Percentiles rank a stretch among this genome's conserved stretches.
These are phyloP conservation scores for Phalacrocorax aristotelis DNA, from an alignment of 2,113 vertebrate species.

Conservation along the genomic window DNA sequence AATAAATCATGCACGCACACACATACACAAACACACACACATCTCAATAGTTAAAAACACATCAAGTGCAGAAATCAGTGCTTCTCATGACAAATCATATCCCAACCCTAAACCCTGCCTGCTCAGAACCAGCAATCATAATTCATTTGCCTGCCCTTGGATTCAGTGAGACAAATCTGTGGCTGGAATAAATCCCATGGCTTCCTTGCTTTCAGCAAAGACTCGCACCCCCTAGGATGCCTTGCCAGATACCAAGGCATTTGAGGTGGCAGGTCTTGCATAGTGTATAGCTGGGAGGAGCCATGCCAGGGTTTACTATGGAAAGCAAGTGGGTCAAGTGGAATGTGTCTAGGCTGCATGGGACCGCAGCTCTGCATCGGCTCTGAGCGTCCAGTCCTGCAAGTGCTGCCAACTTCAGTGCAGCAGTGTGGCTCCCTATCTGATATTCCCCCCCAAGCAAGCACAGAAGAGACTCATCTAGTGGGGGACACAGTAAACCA, in stretches of 20 bases:
- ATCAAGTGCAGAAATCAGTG: slow-evolving; percentile 13
- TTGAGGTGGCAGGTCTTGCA: background rate
- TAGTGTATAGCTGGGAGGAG: background rate
- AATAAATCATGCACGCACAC: background rate
- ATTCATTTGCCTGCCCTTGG: background rate
- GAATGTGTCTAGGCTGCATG: background rate
- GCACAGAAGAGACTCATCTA: background rate
- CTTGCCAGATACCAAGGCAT: background rate
- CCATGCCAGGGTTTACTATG: background rate
- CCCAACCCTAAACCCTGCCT: background rate
- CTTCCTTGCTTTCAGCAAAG: background rate
- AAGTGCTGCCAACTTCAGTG: background rate
- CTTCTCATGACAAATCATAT: background rate
- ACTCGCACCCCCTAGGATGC: background rate
- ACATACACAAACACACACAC: background rate
- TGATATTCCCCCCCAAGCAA: background rate
- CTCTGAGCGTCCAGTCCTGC: background rate
- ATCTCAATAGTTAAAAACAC: background rate
- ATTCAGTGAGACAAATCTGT: background rate
- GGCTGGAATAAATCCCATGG: background rate
- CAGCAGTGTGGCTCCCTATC: background rate
- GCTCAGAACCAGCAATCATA: slow-evolving; percentile 30
- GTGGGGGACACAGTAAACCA: background rate
- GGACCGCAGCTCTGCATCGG: background rate
- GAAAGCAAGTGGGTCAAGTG: background rate